Evolutionary conservation across 2,113 vertebrate genomes (phyloP).

Genomic region (Hypanus sabinus): DNA sequence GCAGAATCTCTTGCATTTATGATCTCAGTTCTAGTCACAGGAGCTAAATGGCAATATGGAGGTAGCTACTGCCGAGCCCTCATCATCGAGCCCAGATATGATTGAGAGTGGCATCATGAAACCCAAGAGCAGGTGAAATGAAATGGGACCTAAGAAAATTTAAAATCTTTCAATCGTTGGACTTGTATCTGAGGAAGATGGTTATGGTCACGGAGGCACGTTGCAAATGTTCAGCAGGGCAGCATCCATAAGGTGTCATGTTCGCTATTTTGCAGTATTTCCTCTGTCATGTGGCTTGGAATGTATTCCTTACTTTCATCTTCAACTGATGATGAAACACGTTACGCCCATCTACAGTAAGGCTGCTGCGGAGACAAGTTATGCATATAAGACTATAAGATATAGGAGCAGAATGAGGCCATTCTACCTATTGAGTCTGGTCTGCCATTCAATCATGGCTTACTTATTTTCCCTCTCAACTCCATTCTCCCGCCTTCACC

Average conservation of each 20-base stretch:
- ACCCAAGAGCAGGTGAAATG: neutral
- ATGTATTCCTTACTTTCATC: neutral
- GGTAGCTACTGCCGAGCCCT: no score
- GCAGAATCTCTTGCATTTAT: no score
- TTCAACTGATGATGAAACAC: neutral
- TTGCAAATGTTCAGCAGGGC: no score
- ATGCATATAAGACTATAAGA: neutral
- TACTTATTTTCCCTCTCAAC: no score
- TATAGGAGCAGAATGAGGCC: no score
- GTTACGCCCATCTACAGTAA: no score
- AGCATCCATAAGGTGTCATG: no score
- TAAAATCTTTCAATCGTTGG: neutral
- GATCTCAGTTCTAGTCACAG: neutral
- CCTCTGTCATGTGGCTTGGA: neutral
- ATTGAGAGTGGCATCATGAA: neutral
- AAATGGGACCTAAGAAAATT: neutral
- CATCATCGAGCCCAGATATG: no score
- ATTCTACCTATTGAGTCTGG: no score
- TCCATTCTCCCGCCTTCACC: no score
- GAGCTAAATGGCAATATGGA: neutral
- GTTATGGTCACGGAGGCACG: no score
- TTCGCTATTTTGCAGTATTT: neutral
- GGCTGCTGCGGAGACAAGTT: neutral
- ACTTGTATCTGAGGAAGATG: neutral
- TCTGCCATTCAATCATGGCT: no score